Conservation (phyloP, 2,113 vertebrate genomes). For the Colinus virginianus region DNA sequence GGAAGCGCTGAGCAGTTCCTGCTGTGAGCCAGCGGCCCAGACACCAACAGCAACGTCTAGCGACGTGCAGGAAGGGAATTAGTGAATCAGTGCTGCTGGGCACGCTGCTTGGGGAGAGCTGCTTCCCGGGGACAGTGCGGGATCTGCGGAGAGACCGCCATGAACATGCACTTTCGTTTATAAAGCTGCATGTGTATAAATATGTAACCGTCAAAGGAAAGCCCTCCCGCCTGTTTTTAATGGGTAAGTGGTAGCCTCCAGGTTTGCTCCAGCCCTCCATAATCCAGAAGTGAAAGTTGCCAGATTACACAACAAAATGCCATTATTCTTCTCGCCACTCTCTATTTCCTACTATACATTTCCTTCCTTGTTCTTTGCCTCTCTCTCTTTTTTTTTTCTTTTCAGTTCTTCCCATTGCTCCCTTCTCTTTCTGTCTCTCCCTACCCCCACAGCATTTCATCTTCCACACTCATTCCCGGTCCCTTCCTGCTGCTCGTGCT, state of each 20-base stretch:
- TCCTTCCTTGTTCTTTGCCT: neutral
- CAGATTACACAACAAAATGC: neutral
- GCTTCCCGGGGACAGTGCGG: neutral
- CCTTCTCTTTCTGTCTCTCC: neutral
- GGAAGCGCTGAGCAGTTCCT: neutral
- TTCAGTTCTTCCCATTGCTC: neutral
- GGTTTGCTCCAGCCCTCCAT: neutral
- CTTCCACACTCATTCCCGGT: neutral
- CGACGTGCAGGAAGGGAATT: neutral
- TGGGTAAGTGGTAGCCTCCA: neutral
- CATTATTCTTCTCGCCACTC: neutral
- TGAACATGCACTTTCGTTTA: neutral
- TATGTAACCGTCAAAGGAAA: neutral
- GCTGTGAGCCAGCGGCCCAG: neutral
- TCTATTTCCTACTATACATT: neutral
- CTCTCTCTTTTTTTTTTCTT: neutral
- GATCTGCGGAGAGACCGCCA: neutral
- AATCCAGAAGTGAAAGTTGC: neutral
- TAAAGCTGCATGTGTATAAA: neutral
- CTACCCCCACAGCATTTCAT: neutral
- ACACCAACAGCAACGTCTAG: neutral
- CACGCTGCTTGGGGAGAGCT: fast-evolving
- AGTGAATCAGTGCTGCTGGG: neutral
- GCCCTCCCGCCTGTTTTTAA: neutral
- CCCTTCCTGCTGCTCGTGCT: slow-evolving; percentile 13